Evolutionary conservation across 2,113 vertebrate species (phyloP).

Genomic region (Cavia porcellus): DNA sequence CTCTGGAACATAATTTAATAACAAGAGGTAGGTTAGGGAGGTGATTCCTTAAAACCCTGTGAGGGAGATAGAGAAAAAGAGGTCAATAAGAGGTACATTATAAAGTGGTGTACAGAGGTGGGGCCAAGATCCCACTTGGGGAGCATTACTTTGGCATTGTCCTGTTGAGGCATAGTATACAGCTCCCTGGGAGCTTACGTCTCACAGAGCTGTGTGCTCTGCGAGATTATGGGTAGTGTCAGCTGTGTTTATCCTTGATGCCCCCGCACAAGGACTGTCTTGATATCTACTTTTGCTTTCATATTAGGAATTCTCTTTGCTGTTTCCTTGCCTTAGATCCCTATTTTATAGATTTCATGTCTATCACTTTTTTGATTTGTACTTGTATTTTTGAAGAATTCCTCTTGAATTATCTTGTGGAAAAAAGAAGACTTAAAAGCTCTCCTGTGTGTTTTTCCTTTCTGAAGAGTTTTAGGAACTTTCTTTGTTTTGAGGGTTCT

Average conservation of each 20-base stretch:
- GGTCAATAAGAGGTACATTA: background rate
- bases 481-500: background rate
- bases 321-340: background rate
- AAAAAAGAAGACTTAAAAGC: background rate
- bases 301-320: background rate
- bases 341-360: background rate
- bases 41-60: background rate
- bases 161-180: background rate
- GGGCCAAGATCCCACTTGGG: background rate
- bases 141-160: background rate
- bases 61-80: background rate
- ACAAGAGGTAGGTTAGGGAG: background rate
- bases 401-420: background rate
- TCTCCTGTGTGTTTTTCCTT: background rate
- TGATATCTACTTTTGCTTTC: background rate
- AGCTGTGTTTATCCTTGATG: too few species aligned
- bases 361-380: background rate
- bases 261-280: background rate
- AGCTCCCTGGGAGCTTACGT: background rate
- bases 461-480: conserved; percentile 1
- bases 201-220: background rate
- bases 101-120: background rate
- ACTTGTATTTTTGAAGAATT: background rate
- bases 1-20: background rate
- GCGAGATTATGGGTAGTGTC: background rate